Evolutionary conservation across 1,140 invertebrate species (phyloP).

Genomic region (Hylyphantes graminicola): DNA sequence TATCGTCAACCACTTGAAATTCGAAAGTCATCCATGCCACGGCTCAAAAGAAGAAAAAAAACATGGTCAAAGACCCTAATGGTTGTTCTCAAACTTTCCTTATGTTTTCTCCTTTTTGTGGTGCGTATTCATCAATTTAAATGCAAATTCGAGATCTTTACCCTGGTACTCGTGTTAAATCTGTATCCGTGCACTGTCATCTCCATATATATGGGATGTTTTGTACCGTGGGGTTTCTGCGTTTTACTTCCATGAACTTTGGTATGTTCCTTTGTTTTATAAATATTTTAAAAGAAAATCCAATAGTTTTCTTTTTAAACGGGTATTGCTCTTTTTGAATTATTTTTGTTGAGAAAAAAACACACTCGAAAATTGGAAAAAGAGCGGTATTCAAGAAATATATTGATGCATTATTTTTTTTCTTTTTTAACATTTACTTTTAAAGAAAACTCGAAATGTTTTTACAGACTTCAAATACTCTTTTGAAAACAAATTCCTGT

Average conservation of each 20-base stretch:
- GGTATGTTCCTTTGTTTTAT: not conserved
- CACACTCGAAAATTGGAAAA: not conserved
- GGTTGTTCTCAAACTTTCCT: not conserved
- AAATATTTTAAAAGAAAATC: not conserved
- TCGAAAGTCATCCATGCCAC: too few species aligned
- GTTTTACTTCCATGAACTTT: not conserved
- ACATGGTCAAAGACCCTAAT: not conserved
- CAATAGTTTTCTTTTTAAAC: not conserved
- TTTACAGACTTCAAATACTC: too few species aligned
- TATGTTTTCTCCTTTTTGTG: not conserved
- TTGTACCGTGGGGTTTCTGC: not conserved
- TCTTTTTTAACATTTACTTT: too few species aligned
- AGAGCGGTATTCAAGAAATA: not conserved
- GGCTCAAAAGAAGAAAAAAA: too few species aligned
- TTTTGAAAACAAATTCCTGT: too few species aligned
- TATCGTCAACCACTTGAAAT: too few species aligned
- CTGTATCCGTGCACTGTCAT: not conserved
- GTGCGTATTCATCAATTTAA: slow-evolving; percentile 34
- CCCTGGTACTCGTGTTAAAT: not conserved
- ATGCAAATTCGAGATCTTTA: slow-evolving; percentile 26
- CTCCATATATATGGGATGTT: slow-evolving; percentile 53
- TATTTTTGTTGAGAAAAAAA: slow-evolving; percentile 18
- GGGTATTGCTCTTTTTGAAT: slow-evolving; percentile 7
- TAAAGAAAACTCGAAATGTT: too few species aligned
- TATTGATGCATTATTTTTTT: too few species aligned